phyloP scores from a whole-genome alignment of 1,140 invertebrate species.

The Metopolophium dirhodum region DNA sequence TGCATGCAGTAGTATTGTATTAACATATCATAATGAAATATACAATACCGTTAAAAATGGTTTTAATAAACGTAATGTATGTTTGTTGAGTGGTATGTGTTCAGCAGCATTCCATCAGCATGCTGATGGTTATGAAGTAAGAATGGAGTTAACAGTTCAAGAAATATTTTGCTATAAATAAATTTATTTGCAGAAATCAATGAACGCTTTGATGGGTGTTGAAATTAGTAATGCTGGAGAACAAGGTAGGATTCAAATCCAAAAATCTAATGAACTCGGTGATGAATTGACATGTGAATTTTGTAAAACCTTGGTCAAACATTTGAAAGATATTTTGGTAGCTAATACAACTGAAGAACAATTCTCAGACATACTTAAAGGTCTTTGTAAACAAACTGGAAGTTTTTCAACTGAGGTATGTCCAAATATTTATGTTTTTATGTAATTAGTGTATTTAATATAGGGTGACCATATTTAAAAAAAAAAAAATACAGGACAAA shows the following conservation, averaged over 20 bases:
- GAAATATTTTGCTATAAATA: background rate
- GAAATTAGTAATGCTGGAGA: slow-evolving; percentile 41
- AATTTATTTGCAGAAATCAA: slow-evolving; percentile 3
- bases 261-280: slow-evolving; percentile 15
- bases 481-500: too few species aligned
- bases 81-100: slow-evolving; percentile 78
- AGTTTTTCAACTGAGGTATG: slow-evolving; percentile 64
- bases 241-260: slow-evolving; percentile 21
- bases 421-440: background rate
- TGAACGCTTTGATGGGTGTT: slow-evolving; percentile 29
- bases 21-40: slow-evolving; percentile 73
- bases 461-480: too few species aligned
- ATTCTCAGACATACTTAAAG: slow-evolving; percentile 78
- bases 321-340: slow-evolving; percentile 78
- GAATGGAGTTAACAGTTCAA: background rate
- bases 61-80: slow-evolving; percentile 72
- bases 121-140: slow-evolving; percentile 48
- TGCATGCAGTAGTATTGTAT: slow-evolving; percentile 75
- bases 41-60: slow-evolving; percentile 69
- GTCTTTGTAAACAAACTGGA: slow-evolving; percentile 80
- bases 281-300: slow-evolving; percentile 84
- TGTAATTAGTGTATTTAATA: background rate
- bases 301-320: slow-evolving; percentile 79
- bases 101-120: slow-evolving; percentile 58
- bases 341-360: slow-evolving; percentile 85